phyloP scores from a whole-genome alignment of 2,113 vertebrate species.

The Notarius lentiginosus region DNA sequence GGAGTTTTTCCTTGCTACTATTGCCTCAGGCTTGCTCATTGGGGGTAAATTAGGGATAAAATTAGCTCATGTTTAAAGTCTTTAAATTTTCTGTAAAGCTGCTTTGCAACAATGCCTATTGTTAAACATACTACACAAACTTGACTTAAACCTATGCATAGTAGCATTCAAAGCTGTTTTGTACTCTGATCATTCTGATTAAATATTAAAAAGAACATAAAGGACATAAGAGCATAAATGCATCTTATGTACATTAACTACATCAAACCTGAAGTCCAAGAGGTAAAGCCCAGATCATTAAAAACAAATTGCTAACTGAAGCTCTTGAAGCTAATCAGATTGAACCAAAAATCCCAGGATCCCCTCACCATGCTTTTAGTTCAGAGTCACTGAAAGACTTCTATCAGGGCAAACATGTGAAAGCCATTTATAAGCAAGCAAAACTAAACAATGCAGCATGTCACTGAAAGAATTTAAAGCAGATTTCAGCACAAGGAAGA shows the following conservation, averaged over 20 bases:
- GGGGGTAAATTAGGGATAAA: too few species aligned
- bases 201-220: neutral
- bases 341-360: constrained; percentile 48
- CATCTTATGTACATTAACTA: neutral
- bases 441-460: constrained; percentile 58
- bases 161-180: neutral
- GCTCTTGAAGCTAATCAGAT: neutral
- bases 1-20: too few species aligned
- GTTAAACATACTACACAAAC: too few species aligned
- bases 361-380: constrained; percentile 50
- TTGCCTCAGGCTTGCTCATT: too few species aligned
- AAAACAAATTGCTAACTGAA: neutral
- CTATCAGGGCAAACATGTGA: constrained; percentile 65
- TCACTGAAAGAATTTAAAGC: constrained; percentile 67
- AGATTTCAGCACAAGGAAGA: neutral
- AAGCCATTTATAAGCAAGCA: constrained; percentile 66
- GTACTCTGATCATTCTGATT: neutral
- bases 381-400: constrained; percentile 51
- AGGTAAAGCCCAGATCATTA: neutral
- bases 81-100: too few species aligned
- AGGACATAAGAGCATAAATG: neutral
- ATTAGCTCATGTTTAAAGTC: too few species aligned
- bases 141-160: too few species aligned
- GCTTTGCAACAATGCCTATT: too few species aligned
- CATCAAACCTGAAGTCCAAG: neutral